Base-by-base conservation (phyloP, 2,797 vertebrate genomes). In the Holocentrus rufus region DNA sequence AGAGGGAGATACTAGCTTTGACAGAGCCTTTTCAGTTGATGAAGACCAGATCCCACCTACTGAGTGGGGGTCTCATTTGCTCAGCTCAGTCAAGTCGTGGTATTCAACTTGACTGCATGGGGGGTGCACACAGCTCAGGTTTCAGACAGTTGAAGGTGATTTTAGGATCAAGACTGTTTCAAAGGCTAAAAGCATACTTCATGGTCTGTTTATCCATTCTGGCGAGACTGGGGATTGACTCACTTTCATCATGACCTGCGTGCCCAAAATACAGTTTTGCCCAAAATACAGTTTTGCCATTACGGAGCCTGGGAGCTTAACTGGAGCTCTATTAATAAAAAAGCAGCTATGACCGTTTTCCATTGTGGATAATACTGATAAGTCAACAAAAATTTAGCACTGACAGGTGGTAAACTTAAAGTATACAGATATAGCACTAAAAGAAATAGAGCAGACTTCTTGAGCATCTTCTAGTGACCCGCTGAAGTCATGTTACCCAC, bases 111-210 rank as follows among this genome's bases (percentile, higher is more conserved):
- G 87, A 88, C 72, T 22, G 86, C 85, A 80, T 79, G 85, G 87
- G 88, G 87, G 85, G 77, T 82, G 79, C 73, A 39, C 57, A 46
- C 10, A 57, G 88, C 87, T 93, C 89, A 77, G 79, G 87, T 93
- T 93, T 92, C 92, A 91, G 87, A 90, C 88, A 85, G 87, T 90
- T 76, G 74, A 89, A 88, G 88, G 91, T 89, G 91, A 89, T 88
- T 91, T 90, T 83, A 79, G 85, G 90, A 92, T 92, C 90, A 86
- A 80, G 81, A 82, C 86, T 84, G 81, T 91, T 92, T 91, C 85
- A 91, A 88, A 89, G 73, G 81, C 86, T 92, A 90, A 90, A 92
- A 91, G 89, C 86, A 89, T 83, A 89, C 88, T 89, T 86, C 80
- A 65, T 71, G 69, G 74, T 68, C 42, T 92, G 90, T 92, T 91